phyloP scores from a whole-genome alignment of 2,888 invertebrate species.

The Ornithoptera priamus region DNA sequence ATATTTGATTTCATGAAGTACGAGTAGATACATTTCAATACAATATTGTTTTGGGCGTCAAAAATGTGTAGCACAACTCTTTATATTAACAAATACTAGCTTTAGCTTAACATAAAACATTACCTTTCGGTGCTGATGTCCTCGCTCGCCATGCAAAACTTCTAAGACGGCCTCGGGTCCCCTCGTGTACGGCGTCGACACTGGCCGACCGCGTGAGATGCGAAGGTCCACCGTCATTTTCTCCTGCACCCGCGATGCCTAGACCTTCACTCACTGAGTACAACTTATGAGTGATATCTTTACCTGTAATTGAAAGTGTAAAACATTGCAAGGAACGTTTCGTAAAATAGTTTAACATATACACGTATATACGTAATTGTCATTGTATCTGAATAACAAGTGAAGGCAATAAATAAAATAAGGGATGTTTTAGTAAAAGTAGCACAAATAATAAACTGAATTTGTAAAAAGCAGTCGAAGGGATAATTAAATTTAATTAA shows the following conservation, averaged over 20 bases:
- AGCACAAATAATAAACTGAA: too few species aligned
- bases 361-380: too few species aligned
- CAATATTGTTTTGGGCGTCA: too few species aligned
- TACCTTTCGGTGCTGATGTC: slow-evolving; percentile 56
- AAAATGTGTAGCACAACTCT: not conserved
- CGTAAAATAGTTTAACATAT: too few species aligned
- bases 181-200: slow-evolving; percentile 88
- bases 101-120: slow-evolving; percentile 41
- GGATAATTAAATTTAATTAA: too few species aligned
- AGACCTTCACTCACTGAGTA: slow-evolving; percentile 90
- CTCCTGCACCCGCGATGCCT: slow-evolving; percentile 72
- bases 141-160: slow-evolving; percentile 82
- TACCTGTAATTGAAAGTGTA: slow-evolving; percentile 71
- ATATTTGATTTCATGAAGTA: too few species aligned
- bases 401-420: not conserved
- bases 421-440: not conserved
- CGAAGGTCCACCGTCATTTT: slow-evolving; percentile 57
- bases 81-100: not conserved
- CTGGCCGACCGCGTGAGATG: slow-evolving; percentile 85
- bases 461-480: too few species aligned
- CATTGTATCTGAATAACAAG: not conserved
- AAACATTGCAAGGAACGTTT: not conserved
- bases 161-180: slow-evolving; percentile 86
- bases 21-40: too few species aligned
- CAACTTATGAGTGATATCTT: slow-evolving; percentile 91